Base-by-base conservation (phyloP, 2,797 vertebrate genomes). In the Euphonia xanthogaster region DNA sequence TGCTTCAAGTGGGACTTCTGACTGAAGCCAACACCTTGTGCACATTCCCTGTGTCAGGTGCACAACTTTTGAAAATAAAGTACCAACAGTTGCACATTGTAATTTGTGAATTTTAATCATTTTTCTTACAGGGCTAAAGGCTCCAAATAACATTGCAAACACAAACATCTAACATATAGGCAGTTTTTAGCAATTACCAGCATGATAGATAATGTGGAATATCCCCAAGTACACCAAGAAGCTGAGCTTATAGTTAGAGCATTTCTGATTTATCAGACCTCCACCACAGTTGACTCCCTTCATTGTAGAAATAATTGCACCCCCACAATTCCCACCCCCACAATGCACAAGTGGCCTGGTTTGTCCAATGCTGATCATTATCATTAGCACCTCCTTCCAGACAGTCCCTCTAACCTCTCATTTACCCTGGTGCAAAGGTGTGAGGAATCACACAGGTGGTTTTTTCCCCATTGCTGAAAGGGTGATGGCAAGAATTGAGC, bases 61-160 rank as follows among this genome's bases (percentile, higher is more conserved):
- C 7, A 10, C 7, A 44, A 4, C 15, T 68, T 68, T 18, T 33
- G 24, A 68, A 83, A 93, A 86, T 4, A n/a, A 92, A 88, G 23
- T 31, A 31, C 37, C 22, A 87, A 40, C 8, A 42, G 37, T 21
- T 66, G 27, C 30, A 31, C 19, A 4, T 22, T 45, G 31, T 18
- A 31, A 57, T 10, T 37, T 0, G 5, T 54, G 84, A 87, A 89
- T 73, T 44, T 21, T 1, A 61, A 22, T 20, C 0, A 7, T 86
- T 96, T 90, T 95, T 96, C 91, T 94, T 74, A 82, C 67, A 91
- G 57, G 63, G 74, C 54, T 86, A 87, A 92, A 90, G 79, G 83
- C 80, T 92, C 63, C 90, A 90, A 96, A 96, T 72, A 78, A 65
- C 85, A 73, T 37, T 80, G 53, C 74, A 79, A 82, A 75, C 51